Conservation (phyloP, 2,888 invertebrate species). For the Sminthurides aquaticus region DNA sequence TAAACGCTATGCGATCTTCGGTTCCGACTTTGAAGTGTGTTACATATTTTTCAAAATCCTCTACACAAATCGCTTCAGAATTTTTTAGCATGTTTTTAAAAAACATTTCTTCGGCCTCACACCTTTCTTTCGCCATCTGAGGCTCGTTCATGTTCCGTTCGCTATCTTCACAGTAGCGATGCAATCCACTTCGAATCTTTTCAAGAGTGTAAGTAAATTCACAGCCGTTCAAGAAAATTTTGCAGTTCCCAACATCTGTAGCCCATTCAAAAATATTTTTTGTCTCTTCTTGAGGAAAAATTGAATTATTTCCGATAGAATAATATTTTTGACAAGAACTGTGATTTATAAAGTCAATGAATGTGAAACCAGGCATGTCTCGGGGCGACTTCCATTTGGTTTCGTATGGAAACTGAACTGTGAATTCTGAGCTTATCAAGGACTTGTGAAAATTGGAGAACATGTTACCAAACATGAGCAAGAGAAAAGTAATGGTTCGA, state of each 20-base stretch:
- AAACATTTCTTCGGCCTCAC: too few relatives aligned
- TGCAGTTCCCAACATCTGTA: too few relatives aligned
- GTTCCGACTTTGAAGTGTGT: neutral
- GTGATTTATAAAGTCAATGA: neutral
- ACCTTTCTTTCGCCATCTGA: too few relatives aligned
- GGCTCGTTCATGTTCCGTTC: too few relatives aligned
- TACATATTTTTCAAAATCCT: neutral
- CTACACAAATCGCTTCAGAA: neutral
- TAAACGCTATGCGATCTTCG: neutral
- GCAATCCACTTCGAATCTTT: too few relatives aligned
- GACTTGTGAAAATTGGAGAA: neutral
- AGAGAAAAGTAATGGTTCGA: neutral
- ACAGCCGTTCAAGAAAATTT: too few relatives aligned
- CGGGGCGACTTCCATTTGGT: neutral
- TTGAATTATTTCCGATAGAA: too few relatives aligned
- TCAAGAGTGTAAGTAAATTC: too few relatives aligned
- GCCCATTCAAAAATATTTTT: too few relatives aligned
- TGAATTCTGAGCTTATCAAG: neutral
- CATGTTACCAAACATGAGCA: neutral
- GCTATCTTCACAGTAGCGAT: too few relatives aligned
- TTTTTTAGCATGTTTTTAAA: neutral
- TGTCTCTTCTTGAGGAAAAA: too few relatives aligned
- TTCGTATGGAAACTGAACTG: neutral
- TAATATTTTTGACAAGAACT: too few relatives aligned
- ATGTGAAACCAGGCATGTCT: neutral